These are phyloP conservation scores for Myiagra hebetior DNA, from an alignment of 2,113 vertebrate genomes.

Conservation along the genomic window DNA sequence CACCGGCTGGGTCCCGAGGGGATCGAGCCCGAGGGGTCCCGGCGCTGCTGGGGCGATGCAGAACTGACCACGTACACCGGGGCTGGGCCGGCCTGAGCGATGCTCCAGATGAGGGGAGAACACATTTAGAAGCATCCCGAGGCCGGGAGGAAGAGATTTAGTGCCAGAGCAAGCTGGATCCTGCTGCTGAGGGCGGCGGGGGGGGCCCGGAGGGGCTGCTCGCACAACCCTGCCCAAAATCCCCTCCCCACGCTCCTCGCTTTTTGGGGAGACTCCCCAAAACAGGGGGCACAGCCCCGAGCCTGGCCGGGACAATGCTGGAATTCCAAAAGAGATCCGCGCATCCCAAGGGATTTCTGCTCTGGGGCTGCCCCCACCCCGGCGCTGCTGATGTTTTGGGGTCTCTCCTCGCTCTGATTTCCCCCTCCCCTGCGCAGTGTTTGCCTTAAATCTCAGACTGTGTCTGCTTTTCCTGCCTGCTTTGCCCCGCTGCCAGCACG, in stretches of 20 bases:
- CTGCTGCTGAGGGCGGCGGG: accelerated
- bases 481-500: not conserved
- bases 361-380: accelerated
- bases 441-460: not conserved
- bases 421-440: accelerated
- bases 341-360: not conserved
- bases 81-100: not conserved
- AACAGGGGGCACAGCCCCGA: not conserved
- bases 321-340: accelerated
- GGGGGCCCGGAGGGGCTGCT: not conserved
- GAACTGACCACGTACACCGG: accelerated
- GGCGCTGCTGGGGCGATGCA: not conserved
- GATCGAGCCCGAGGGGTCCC: accelerated
- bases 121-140: accelerated
- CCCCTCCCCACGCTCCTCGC: accelerated
- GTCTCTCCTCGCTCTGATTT: not conserved
- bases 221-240: not conserved
- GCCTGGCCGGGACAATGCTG: not conserved
- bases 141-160: not conserved
- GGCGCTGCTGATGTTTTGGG: accelerated
- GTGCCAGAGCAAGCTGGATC: not conserved
- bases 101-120: not conserved
- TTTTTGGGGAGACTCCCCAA: not conserved
- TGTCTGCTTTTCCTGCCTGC: not conserved
- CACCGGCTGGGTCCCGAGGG: accelerated